Evolutionary conservation across 2,888 invertebrate species (phyloP).

Genomic region (Scaptomyza polygonia): DNA sequence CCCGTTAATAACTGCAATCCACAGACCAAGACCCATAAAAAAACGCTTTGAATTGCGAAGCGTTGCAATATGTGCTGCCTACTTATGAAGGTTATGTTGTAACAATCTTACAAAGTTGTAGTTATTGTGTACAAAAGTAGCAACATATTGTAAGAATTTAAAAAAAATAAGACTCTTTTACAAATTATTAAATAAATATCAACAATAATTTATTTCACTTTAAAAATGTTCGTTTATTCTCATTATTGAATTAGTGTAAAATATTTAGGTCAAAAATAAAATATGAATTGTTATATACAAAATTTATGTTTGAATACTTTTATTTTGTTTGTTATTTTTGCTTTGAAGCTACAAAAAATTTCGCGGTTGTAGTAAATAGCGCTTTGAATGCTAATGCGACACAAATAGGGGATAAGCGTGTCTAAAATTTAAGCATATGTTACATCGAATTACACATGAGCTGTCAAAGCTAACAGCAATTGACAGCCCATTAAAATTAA

Average conservation of each 20-base stretch:
- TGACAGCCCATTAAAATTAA: constrained; percentile 61
- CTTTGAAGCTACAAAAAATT: not conserved
- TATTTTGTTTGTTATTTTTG: not conserved
- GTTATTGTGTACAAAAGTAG: not conserved
- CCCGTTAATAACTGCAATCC: not conserved
- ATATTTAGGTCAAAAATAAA: no score
- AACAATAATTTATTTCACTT: no score
- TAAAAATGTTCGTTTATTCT: no score
- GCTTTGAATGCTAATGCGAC: not conserved
- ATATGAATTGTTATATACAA: no score
- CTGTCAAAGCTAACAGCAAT: constrained; percentile 62
- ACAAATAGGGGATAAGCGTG: constrained; percentile 12
- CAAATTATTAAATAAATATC: no score
- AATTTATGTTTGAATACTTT: not conserved
- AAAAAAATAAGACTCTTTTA: no score
- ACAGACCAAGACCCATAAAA: constrained; percentile 44
- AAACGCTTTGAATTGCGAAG: constrained; percentile 36
- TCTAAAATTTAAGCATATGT: constrained; percentile 32
- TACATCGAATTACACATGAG: constrained; percentile 38
- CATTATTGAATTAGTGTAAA: no score
- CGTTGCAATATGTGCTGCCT: constrained; percentile 29
- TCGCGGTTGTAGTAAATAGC: not conserved
- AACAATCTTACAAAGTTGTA: constrained; percentile 20
- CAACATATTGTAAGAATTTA: not conserved
- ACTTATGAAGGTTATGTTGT: not conserved